Evolutionary conservation across 2,888 invertebrate genomes (phyloP).

Genomic region (Pammene aurita): DNA sequence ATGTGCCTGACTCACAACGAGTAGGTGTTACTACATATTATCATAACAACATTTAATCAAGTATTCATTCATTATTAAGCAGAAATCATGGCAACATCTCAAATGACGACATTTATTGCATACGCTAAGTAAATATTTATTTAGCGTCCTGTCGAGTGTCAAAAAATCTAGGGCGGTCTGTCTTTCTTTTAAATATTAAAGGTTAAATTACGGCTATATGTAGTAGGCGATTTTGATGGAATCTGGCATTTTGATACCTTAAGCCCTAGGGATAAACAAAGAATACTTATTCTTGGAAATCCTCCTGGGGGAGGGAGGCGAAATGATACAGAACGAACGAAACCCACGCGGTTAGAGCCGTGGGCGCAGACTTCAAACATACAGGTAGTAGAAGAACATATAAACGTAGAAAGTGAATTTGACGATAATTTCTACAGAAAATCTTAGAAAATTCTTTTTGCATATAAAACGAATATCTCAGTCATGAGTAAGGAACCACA

Average conservation of each 20-base stretch:
- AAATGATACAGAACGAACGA: background rate
- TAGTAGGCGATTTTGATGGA: too few species aligned
- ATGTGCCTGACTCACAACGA: conserved; percentile 68
- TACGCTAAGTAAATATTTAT: background rate
- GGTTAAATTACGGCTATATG: too few species aligned
- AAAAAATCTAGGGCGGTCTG: too few species aligned
- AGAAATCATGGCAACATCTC: conserved; percentile 11
- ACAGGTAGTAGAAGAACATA: too few species aligned
- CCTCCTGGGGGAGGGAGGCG: background rate
- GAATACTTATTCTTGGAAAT: too few species aligned
- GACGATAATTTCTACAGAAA: background rate
- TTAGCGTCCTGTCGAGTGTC: background rate
- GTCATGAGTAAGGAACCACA: conserved; percentile 23
- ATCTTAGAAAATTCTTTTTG: background rate
- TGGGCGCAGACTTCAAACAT: too few species aligned
- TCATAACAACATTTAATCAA: conserved; percentile 27
- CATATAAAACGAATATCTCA: background rate
- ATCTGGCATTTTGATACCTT: too few species aligned
- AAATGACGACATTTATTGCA: background rate
- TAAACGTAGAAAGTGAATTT: too few species aligned
- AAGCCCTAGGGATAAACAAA: too few species aligned
- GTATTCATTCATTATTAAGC: conserved; percentile 1
- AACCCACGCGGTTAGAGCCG: background rate
- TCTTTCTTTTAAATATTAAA: too few species aligned
- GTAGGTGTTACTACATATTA: conserved; percentile 64